These are phyloP conservation scores for Capitulum mitella DNA, from an alignment of 2,888 invertebrate species.

Conservation along the genomic window DNA sequence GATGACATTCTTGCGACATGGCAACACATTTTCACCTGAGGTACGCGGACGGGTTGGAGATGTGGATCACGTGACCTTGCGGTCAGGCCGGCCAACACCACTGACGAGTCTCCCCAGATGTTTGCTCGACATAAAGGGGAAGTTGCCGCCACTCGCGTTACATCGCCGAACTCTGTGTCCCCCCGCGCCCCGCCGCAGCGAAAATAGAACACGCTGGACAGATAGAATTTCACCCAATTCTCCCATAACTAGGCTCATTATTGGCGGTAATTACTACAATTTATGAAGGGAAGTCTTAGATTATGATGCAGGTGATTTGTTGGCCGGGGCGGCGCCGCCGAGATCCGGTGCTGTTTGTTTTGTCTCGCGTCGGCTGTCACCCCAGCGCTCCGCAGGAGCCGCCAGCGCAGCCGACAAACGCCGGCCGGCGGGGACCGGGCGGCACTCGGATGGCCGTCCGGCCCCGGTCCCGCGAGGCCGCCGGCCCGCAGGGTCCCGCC, in stretches of 20 bases:
- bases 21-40: too few relatives aligned
- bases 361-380: not conserved
- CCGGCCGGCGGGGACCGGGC: too few relatives aligned
- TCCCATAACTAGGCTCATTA: constrained; percentile 14
- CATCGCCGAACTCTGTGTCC: not conserved
- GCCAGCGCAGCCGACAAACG: too few relatives aligned
- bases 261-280: not conserved
- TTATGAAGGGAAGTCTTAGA: constrained; percentile 6
- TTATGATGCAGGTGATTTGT: not conserved
- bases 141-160: not conserved
- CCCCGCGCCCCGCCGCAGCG: not conserved
- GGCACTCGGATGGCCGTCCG: too few relatives aligned
- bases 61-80: not conserved
- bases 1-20: too few relatives aligned
- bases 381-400: too few relatives aligned
- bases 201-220: not conserved
- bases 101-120: not conserved
- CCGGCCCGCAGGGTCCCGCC: not conserved
- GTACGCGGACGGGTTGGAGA: too few relatives aligned
- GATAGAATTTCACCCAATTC: constrained; percentile 11
- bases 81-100: not conserved
- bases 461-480: too few relatives aligned
- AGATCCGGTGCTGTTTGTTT: not conserved
- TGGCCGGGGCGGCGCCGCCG: not conserved
- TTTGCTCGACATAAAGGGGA: not conserved